These are phyloP conservation scores for Atrichornis clamosus DNA, from an alignment of 2,113 vertebrate genomes.

Conservation along the genomic window DNA sequence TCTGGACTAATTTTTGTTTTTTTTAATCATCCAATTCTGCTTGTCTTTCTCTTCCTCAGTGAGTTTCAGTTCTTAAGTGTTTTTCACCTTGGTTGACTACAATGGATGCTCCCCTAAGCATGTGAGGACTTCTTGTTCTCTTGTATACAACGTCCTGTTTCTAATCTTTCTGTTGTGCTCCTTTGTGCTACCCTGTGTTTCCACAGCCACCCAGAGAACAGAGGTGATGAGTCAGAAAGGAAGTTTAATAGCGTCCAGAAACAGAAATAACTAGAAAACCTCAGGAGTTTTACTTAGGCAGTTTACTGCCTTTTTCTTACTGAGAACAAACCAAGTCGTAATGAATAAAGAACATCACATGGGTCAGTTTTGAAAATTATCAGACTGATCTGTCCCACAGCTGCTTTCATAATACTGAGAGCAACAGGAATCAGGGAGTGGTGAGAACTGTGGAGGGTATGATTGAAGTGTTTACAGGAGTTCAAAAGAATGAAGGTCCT, in stretches of 20 bases:
- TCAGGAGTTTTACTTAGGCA: background rate
- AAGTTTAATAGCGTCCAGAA: slow-evolving; percentile 5
- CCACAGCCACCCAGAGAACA: background rate
- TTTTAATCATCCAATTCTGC: background rate
- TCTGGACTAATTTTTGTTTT: background rate
- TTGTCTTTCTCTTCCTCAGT: background rate
- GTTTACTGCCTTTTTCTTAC: background rate
- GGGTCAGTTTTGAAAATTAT: background rate
- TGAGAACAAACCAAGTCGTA: background rate
- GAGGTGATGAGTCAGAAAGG: slow-evolving; percentile 41
- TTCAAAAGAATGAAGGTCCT: background rate
- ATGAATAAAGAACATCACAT: background rate
- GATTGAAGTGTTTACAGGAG: background rate
- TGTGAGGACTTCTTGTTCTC: background rate
- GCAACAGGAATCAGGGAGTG: background rate
- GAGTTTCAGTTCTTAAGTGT: background rate
- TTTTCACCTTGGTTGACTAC: background rate
- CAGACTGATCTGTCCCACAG: background rate
- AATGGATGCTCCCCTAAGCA: background rate
- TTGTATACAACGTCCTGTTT: background rate
- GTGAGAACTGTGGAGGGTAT: background rate
- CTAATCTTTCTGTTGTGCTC: background rate
- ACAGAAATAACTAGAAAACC: slow-evolving; percentile 38
- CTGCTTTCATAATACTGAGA: background rate
- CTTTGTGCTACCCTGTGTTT: background rate